Conservation (phyloP, 2,888 invertebrate genomes). For the Cosmorhoe ocellata region DNA sequence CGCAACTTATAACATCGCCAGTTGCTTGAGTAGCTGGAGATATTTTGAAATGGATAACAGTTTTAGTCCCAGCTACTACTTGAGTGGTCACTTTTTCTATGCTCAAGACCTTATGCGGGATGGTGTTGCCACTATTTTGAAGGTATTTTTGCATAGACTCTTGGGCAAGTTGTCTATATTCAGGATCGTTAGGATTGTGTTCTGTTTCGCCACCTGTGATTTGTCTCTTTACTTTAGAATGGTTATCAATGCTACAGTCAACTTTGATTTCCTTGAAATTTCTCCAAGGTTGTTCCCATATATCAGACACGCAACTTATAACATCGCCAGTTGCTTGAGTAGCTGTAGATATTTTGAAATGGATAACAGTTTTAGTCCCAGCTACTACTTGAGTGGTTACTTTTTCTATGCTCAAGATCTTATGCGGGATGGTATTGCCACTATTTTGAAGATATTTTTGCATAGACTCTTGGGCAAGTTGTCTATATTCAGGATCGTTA, state of each 20-base stretch:
- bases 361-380: slow-evolving; percentile 30
- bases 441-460: slow-evolving; percentile 26
- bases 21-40: slow-evolving; percentile 7
- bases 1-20: slow-evolving; percentile 32
- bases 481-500: slow-evolving; percentile 29
- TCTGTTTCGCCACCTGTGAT: slow-evolving; percentile 33
- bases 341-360: slow-evolving; percentile 17
- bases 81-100: slow-evolving; percentile 40
- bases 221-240: background rate
- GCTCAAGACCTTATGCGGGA: slow-evolving; percentile 18
- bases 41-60: slow-evolving; percentile 36
- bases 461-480: slow-evolving; percentile 39
- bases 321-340: too few relatives aligned
- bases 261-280: too few relatives aligned
- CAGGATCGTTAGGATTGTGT: slow-evolving; percentile 31
- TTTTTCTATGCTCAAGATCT: slow-evolving; percentile 25
- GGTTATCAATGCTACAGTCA: too few relatives aligned
- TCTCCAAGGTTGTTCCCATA: too few relatives aligned
- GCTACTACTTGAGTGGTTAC: slow-evolving; percentile 35
- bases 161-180: slow-evolving; percentile 35
- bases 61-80: slow-evolving; percentile 39
- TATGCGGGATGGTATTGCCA: slow-evolving; percentile 17
- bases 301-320: too few relatives aligned
- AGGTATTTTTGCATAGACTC: slow-evolving; percentile 37
- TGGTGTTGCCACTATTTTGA: slow-evolving; percentile 6